Evolutionary conservation across 37 sponge, comb jelly and placozoan genomes (phyloP).

Genomic region (Eunapius fragilis): DNA sequence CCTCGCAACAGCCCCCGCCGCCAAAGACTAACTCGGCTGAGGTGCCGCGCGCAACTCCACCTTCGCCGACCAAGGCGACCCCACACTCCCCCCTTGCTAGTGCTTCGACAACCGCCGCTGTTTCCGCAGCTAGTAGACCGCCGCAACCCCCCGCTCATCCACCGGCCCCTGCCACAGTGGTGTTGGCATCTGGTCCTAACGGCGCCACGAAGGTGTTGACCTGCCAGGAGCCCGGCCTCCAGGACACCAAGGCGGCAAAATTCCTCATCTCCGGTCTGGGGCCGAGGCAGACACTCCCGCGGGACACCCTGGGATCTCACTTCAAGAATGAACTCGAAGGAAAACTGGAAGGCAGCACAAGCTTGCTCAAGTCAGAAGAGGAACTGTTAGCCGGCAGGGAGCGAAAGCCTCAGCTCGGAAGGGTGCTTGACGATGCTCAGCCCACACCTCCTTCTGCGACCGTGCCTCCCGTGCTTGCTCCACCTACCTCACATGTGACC

Average conservation of each 20-base stretch:
- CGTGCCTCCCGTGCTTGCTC: not conserved
- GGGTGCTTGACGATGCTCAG: constrained; percentile 48
- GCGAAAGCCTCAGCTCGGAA: constrained; percentile 62
- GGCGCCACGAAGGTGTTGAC: constrained; percentile 22
- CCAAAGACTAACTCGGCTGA: no score
- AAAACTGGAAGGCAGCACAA: constrained; percentile 46
- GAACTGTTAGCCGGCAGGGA: constrained; percentile 54
- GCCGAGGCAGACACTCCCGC: constrained; percentile 11
- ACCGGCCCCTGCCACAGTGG: not conserved
- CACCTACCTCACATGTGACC: not conserved
- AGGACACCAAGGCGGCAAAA: constrained; percentile 43
- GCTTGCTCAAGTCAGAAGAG: constrained; percentile 56
- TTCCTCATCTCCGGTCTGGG: constrained; percentile 38
- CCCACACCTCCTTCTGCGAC: not conserved
- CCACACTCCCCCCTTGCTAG: not conserved
- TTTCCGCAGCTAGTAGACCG: no score
- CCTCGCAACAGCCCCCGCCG: not conserved
- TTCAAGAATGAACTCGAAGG: constrained; percentile 45
- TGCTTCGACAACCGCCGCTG: not conserved
- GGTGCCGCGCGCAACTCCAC: no score
- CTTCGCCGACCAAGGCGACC: not conserved
- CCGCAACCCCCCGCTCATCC: not conserved
- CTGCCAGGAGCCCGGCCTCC: constrained; percentile 46
- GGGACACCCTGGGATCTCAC: not conserved
- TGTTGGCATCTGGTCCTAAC: not conserved